Conservation (phyloP, 2,797 vertebrate species). For the Rhynchonycteris naso region DNA sequence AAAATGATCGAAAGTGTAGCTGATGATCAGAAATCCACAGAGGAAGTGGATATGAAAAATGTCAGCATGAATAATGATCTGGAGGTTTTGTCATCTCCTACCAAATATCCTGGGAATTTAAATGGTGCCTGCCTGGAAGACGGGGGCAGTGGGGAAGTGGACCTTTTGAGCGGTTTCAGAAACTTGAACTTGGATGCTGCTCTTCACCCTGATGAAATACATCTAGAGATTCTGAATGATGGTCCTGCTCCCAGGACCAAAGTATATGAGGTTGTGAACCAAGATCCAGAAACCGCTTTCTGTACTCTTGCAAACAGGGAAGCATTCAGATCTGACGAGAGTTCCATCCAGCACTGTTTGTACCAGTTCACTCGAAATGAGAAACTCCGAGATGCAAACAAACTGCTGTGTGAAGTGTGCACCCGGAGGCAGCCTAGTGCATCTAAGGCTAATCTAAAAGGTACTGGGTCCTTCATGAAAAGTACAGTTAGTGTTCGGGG, state of each 20-base stretch:
- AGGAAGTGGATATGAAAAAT: constrained; percentile 66
- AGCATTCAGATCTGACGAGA: constrained; percentile 87
- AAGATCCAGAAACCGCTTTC: constrained; percentile 93
- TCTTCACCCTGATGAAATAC: constrained; percentile 80
- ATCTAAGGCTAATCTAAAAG: constrained; percentile 84
- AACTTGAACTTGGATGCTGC: constrained; percentile 82
- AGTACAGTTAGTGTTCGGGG: not conserved
- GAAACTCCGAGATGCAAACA: constrained; percentile 93
- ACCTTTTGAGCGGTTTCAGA: constrained; percentile 82
- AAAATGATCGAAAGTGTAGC: constrained; percentile 27
- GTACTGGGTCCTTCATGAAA: constrained; percentile 73
- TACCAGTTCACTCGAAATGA: constrained; percentile 96
- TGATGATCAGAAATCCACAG: constrained; percentile 54
- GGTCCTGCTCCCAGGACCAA: constrained; percentile 71
- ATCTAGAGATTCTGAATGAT: constrained; percentile 75
- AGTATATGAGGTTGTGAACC: constrained; percentile 77
- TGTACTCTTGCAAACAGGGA: constrained; percentile 89
- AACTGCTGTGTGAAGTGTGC: constrained; percentile 94
- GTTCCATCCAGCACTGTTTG: constrained; percentile 93
- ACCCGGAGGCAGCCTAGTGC: constrained; percentile 86
- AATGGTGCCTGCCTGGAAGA: constrained; percentile 68
- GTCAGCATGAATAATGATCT: not conserved
- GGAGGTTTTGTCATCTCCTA: constrained; percentile 18
- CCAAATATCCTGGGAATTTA: constrained; percentile 70
- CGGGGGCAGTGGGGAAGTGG: constrained; percentile 77